Base-by-base conservation (phyloP, 2,888 invertebrate genomes). In the Hydraecia micacea region DNA sequence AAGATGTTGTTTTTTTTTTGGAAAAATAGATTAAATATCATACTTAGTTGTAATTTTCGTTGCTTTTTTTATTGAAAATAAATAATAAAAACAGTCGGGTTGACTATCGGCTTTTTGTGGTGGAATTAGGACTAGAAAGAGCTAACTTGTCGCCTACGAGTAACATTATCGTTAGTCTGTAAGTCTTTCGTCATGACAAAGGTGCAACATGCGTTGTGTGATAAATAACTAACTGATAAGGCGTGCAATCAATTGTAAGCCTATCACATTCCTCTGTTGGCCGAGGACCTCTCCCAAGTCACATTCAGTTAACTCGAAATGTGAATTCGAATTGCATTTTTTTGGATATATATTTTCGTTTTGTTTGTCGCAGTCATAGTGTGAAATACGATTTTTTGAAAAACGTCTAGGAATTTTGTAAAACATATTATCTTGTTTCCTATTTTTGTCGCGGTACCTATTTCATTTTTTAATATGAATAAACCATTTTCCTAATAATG, bases 231-330 rank as follows among this genome's bases (percentile, higher is more conserved):
- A 42, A 58, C 68, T 75, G 81, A 80, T 80, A 82, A 81, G 60
- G 32, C 13, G n/a, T 36, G 82, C 63, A 81, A 81, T 81, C 81
- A 81, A 80, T 62, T 63, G 73, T 55, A 76, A 70, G 60, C 72
- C 72, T 83, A 77, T 73, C 72, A 32, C 39, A 75, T 80, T 75
- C 46, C n/a, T n/a, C 5, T 39, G 55, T 1, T 39, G 68, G 63
- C 65, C 75, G 46, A 63, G n/a, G 55, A 68, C 68, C 63, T 68
- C 18, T 68, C 8, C 1, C 15, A n/a, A 63, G 28, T 62, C 21
- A 32, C 8, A n/a, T 5, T 11, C 2, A n/a, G 18, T 42, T 79
- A 28, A 28, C 7, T 32, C n/a, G 28, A 46, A 25, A 25, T 63
- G 11, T 63, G 1, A 36, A 63, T 36, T 5, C 21, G 4, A 4